Percentiles rank a stretch among this genome's conserved stretches.
These are phyloP conservation scores for Mechanitis messenoides DNA, from an alignment of 2,888 invertebrate genomes.

Conservation along the genomic window DNA sequence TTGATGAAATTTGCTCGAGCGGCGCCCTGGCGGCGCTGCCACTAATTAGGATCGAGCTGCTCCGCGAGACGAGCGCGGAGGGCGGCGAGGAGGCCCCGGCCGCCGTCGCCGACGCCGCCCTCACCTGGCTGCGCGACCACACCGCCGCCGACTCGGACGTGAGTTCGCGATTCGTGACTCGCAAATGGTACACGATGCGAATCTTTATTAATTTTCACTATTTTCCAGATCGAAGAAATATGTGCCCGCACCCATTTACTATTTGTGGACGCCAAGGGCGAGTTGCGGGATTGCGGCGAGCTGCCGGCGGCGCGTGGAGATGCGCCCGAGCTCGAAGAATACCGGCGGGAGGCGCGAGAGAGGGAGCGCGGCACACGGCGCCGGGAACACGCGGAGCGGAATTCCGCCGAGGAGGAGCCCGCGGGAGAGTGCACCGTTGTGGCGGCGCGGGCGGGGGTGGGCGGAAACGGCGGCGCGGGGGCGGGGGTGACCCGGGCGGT, in stretches of 20 bases:
- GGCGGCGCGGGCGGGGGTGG: slow-evolving; percentile 32
- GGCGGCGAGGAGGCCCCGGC: slow-evolving; percentile 76
- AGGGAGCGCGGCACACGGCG: slow-evolving; percentile 32
- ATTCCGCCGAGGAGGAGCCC: slow-evolving; percentile 55
- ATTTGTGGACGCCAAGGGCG: slow-evolving; percentile 85
- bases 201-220: too few species aligned
- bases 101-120: slow-evolving; percentile 79
- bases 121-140: slow-evolving; percentile 77
- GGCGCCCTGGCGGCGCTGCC: slow-evolving; percentile 80
- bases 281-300: slow-evolving; percentile 87
- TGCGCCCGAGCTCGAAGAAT: slow-evolving; percentile 86
- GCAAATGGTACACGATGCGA: too few species aligned
- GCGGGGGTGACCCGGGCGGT: slow-evolving; percentile 37
- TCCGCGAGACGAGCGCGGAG: slow-evolving; percentile 83
- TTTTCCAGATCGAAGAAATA: slow-evolving; percentile 52
- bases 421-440: slow-evolving; percentile 76
- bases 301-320: slow-evolving; percentile 80
- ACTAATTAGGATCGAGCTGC: slow-evolving; percentile 82
- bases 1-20: slow-evolving; percentile 79
- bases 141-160: slow-evolving; percentile 32
- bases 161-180: neutral
- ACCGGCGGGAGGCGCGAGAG: slow-evolving; percentile 71
- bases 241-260: slow-evolving; percentile 84
- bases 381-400: slow-evolving; percentile 77
- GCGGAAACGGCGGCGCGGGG: slow-evolving; percentile 30